These are phyloP conservation scores for Tetrao urogallus DNA, from an alignment of 2,113 vertebrate genomes.

Conservation along the genomic window DNA sequence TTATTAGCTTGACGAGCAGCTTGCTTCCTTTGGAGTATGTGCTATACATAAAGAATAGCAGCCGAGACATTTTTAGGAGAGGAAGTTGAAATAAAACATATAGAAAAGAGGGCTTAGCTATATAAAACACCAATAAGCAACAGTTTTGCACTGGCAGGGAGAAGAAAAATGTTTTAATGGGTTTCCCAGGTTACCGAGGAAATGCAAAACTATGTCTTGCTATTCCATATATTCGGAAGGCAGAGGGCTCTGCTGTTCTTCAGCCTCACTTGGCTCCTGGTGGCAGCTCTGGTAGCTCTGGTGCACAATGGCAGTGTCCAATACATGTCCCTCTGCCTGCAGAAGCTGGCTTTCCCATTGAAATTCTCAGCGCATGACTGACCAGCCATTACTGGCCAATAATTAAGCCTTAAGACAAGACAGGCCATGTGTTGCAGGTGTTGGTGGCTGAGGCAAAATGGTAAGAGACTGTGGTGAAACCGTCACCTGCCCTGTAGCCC, in stretches of 20 bases:
- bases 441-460: not conserved
- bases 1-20: not conserved
- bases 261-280: not conserved
- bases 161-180: not conserved
- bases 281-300: not conserved
- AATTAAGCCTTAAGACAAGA: not conserved
- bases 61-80: not conserved
- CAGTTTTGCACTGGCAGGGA: not conserved
- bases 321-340: not conserved
- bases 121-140: not conserved
- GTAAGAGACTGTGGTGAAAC: not conserved
- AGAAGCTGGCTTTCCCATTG: not conserved
- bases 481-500: not conserved
- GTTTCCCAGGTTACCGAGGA: not conserved
- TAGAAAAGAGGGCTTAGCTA: not conserved
- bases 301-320: not conserved
- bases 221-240: not conserved
- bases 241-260: not conserved
- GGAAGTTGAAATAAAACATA: not conserved
- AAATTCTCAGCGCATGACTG: rapidly evolving
- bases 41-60: not conserved
- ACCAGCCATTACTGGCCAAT: not conserved
- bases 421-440: rapidly evolving
- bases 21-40: not conserved
- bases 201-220: not conserved